Conservation (phyloP, 2,113 vertebrate genomes). For the Solea solea region DNA sequence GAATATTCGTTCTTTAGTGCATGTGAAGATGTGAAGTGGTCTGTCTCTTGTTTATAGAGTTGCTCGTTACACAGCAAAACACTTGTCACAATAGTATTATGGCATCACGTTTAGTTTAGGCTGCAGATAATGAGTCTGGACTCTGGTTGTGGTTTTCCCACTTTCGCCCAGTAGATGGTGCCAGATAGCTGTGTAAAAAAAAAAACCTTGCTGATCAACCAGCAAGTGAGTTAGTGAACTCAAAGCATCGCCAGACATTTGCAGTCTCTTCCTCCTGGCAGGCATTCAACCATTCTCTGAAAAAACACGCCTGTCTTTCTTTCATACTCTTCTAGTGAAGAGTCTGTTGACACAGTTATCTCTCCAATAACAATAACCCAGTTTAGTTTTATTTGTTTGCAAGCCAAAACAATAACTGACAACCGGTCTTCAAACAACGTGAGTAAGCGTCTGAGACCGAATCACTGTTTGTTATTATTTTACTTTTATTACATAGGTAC, state of each 20-base stretch:
- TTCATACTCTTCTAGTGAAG: not conserved
- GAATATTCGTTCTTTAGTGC: no score
- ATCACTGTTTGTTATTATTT: not conserved
- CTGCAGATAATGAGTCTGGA: not conserved
- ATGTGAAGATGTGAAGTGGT: no score
- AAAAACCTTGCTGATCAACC: not conserved
- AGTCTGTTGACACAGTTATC: not conserved
- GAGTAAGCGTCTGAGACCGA: not conserved
- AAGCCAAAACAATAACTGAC: not conserved
- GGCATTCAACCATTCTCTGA: not conserved
- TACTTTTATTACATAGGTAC: no score
- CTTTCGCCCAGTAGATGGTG: constrained; percentile 56
- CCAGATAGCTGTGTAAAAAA: constrained; percentile 21
- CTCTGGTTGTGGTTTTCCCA: not conserved
- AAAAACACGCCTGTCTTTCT: not conserved
- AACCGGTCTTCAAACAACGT: not conserved
- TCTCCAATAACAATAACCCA: not conserved
- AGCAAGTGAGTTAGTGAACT: no score
- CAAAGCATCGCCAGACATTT: no score
- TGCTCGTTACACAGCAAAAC: no score
- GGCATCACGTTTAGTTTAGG: no score
- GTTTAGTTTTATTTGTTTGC: not conserved
- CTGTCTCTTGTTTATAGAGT: no score
- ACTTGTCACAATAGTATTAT: no score
- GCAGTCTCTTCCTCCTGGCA: not conserved